Base-by-base conservation (phyloP, 2,888 invertebrate species). In the Andrena bicolor region DNA sequence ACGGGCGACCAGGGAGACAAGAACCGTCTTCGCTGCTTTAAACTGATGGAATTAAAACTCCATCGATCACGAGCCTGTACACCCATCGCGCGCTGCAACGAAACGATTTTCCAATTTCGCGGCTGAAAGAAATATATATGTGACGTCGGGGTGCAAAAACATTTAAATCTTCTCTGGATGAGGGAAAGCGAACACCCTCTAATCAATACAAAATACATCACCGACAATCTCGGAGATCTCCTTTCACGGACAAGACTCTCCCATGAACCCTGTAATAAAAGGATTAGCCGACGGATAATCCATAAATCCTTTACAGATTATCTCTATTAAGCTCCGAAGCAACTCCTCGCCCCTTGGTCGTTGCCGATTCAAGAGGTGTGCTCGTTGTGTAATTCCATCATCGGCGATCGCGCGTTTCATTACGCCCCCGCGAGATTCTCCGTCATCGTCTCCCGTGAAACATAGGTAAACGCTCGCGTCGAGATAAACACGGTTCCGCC, bases 281-380 rank as follows among this genome's bases (percentile, higher is more conserved):
- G 8, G 32, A 63, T 66, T 61, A 60, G 28, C 32, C 28, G 20
- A 6, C 60, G 30, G 60, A 61, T 80, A 66, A 80, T 79, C 70
- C 80, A 35, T 64, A 60, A 77, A 53, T 77, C 66, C 66, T 61
- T 79, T 79, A 69, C 70, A 80, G 70, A 70, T 70, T 70, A 79
- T 70, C 80, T 48, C 28, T 79, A 65, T 49, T 58, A 64, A 70
- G 23, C 28, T 26, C 13, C 28, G 35, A 51, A 35, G 81, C 51
- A 60, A 64, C 48, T 35, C 28, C 13, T 8, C 48, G 74, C 20
- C 20, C 7, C 69, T 49, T 32, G 30, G 30, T 28, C 74, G 28
- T 60, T 77, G 20, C n/a, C 28, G 7, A 65, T 51, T 60, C 65
- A 10, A 35, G 41, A 41, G 32, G 48, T 26, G 56, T 64, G 53